These are phyloP conservation scores for Sarcophaga rosellei DNA, from an alignment of 2,888 invertebrate genomes.

Conservation along the genomic window DNA sequence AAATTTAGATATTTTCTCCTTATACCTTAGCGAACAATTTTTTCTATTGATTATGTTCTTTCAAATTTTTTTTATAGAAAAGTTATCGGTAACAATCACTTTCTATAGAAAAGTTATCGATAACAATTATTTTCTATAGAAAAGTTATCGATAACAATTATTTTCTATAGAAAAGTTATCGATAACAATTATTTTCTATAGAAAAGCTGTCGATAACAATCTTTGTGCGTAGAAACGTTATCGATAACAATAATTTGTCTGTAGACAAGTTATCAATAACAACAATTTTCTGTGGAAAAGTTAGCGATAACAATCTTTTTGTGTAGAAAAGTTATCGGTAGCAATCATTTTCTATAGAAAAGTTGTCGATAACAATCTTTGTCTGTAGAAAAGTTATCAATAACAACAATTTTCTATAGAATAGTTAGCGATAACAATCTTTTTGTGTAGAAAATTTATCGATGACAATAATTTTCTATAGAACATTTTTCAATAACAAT, in stretches of 20 bases:
- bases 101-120: too few species aligned
- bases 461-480: not conserved
- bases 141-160: too few species aligned
- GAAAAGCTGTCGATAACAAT: constrained; percentile 16
- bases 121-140: too few species aligned
- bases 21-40: too few species aligned
- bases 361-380: not conserved
- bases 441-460: not conserved
- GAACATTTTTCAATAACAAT: not conserved
- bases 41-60: too few species aligned
- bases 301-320: too few species aligned
- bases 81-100: too few species aligned
- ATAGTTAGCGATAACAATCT: not conserved
- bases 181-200: not conserved
- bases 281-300: too few species aligned
- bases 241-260: not conserved
- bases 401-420: not conserved
- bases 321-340: too few species aligned
- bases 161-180: not conserved
- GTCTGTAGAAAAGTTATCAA: not conserved
- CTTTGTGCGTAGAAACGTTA: not conserved
- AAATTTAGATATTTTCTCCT: too few species aligned
- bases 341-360: not conserved
- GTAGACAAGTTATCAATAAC: not conserved
- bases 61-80: not conserved